Evolutionary conservation across 2,888 invertebrate species (phyloP).

Genomic region (Lepidochrysops patricia): DNA sequence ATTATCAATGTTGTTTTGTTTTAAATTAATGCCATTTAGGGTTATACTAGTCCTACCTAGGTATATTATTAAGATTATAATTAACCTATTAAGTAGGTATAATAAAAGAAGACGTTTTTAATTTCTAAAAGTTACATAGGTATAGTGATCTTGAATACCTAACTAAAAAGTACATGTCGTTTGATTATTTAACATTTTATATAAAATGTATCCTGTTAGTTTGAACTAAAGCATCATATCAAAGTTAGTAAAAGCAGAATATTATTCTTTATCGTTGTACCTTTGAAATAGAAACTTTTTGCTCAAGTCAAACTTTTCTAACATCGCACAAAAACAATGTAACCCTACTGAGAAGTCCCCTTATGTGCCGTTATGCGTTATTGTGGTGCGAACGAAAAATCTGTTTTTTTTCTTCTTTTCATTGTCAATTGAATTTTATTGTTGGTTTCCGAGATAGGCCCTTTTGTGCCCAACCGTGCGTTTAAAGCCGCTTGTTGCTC

Average conservation of each 20-base stretch:
- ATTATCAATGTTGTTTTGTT: too few relatives aligned
- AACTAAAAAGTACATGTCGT: too few relatives aligned
- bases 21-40: too few relatives aligned
- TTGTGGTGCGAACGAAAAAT: conserved; percentile 52
- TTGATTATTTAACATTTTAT: too few relatives aligned
- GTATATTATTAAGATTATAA: too few relatives aligned
- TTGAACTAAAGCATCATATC: not conserved
- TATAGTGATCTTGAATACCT: too few relatives aligned
- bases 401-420: conserved; percentile 43
- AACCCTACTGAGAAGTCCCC: conserved; percentile 55
- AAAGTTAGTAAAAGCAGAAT: too few relatives aligned
- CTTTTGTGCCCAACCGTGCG: conserved; percentile 71
- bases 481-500: conserved; percentile 63
- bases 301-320: conserved; percentile 10
- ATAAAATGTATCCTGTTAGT: not conserved
- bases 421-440: conserved; percentile 74
- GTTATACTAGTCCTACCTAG: too few relatives aligned
- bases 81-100: too few relatives aligned
- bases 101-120: too few relatives aligned
- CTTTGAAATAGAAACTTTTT: not conserved
- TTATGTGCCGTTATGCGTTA: conserved; percentile 57
- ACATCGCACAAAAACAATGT: conserved; percentile 49
- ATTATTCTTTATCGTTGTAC: too few relatives aligned
- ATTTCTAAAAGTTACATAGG: too few relatives aligned
- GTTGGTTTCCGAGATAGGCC: conserved; percentile 67